These are phyloP conservation scores for Xestia xanthographa DNA, from an alignment of 2,888 invertebrate species.

Conservation along the genomic window DNA sequence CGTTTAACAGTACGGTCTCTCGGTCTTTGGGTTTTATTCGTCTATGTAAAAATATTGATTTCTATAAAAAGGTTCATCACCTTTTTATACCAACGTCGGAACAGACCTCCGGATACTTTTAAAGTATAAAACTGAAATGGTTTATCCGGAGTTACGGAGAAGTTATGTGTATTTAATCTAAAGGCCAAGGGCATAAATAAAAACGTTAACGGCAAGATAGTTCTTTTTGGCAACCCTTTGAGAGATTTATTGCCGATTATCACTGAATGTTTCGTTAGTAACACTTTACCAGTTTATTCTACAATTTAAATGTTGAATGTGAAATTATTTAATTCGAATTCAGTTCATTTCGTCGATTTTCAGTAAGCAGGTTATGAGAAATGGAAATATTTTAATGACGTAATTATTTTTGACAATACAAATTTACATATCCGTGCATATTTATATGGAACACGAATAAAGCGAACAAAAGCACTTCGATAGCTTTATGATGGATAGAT, in stretches of 20 bases:
- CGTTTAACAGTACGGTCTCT: slow-evolving; percentile 48
- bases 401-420: slow-evolving; percentile 17
- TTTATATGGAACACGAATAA: slow-evolving; percentile 54
- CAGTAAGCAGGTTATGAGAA: slow-evolving; percentile 27
- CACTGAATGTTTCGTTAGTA: slow-evolving; percentile 73
- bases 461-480: slow-evolving; percentile 68
- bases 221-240: slow-evolving; percentile 75
- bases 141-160: slow-evolving; percentile 70
- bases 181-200: slow-evolving; percentile 75
- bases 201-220: slow-evolving; percentile 78
- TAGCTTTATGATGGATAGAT: slow-evolving; percentile 76
- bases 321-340: slow-evolving; percentile 29
- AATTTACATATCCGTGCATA: slow-evolving; percentile 32
- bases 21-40: slow-evolving; percentile 51
- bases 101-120: slow-evolving; percentile 57
- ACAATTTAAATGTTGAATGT: slow-evolving; percentile 49
- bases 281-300: slow-evolving; percentile 71
- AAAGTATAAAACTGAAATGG: slow-evolving; percentile 69
- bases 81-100: slow-evolving; percentile 47
- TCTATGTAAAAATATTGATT: slow-evolving; percentile 61
- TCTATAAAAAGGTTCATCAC: slow-evolving; percentile 49
- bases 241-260: slow-evolving; percentile 77
- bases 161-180: slow-evolving; percentile 73
- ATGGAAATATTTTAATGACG: slow-evolving; percentile 23
- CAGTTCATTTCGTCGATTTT: slow-evolving; percentile 46